Evolutionary conservation across 2,113 vertebrate species (phyloP).

Genomic region (Lepus americanus): DNA sequence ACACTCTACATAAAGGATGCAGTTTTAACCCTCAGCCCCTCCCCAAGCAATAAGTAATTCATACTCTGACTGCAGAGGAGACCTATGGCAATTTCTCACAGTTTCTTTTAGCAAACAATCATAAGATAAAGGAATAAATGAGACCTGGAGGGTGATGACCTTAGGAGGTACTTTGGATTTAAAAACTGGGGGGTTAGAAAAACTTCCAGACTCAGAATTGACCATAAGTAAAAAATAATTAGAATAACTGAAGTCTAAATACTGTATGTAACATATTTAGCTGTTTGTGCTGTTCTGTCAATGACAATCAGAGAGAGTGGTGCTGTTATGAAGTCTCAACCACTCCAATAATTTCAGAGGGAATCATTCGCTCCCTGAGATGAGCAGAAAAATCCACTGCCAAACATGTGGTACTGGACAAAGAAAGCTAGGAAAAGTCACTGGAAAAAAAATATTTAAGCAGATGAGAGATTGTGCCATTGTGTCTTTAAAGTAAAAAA

Average conservation of each 20-base stretch:
- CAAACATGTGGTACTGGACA: not conserved
- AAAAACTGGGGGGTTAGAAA: not conserved
- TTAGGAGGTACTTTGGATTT: not conserved
- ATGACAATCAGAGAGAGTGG: not conserved
- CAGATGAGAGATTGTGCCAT: not conserved
- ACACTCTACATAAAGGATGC: not conserved
- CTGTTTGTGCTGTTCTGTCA: not conserved
- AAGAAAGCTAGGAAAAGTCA: slow-evolving; percentile 2
- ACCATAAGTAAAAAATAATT: slow-evolving; percentile 4
- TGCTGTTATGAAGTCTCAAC: not conserved
- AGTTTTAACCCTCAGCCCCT: not conserved
- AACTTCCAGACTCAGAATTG: not conserved
- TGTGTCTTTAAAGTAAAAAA: slow-evolving; percentile 26
- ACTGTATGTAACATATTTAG: not conserved
- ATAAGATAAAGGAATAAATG: not conserved
- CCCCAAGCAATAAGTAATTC: not conserved
- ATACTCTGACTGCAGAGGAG: not conserved
- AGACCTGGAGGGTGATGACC: not conserved
- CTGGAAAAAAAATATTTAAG: not conserved
- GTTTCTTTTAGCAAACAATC: not conserved
- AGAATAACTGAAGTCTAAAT: not conserved
- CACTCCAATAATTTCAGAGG: not conserved
- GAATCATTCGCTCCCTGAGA: not conserved
- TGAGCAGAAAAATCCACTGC: not conserved
- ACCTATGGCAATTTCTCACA: not conserved